phyloP scores from a whole-genome alignment of 2,888 invertebrate species.

The Andrena hattorfiana region DNA sequence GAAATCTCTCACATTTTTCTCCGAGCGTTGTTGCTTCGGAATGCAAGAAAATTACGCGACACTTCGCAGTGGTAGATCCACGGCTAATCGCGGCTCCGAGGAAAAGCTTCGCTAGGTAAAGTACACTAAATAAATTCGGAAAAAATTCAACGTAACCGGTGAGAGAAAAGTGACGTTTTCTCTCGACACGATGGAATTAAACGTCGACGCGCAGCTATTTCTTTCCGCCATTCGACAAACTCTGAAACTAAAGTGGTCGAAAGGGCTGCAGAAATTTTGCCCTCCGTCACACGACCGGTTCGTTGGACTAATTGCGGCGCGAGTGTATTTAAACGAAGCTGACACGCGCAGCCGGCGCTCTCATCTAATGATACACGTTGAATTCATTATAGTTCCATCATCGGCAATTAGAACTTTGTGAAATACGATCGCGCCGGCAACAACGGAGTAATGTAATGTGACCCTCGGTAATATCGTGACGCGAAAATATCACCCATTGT shows the following conservation, averaged over 20 bases:
- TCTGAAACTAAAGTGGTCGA: conserved; percentile 1
- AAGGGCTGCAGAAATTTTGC: conserved; percentile 33
- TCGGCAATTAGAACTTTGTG: conserved; percentile 25
- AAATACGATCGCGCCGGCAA: conserved; percentile 32
- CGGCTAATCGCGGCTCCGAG: conserved; percentile 51
- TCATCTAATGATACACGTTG: conserved; percentile 50
- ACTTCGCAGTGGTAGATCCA: conserved; percentile 29
- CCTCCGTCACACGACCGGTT: conserved; percentile 18
- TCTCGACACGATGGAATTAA: no score
- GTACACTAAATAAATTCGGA: conserved; percentile 20
- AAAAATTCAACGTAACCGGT: neutral
- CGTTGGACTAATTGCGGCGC: conserved; percentile 43
- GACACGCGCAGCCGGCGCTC: conserved; percentile 41
- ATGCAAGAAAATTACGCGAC: conserved; percentile 38
- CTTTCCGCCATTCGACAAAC: neutral
- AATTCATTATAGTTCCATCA: conserved; percentile 53
- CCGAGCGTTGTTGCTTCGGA: conserved; percentile 19
- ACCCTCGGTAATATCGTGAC: conserved; percentile 4
- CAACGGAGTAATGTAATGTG: conserved; percentile 40
- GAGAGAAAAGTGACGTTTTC: no score
- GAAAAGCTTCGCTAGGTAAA: conserved; percentile 36
- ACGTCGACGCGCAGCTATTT: neutral
- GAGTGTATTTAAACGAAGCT: conserved; percentile 31
- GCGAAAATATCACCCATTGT: neutral
- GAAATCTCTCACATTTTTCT: neutral